Evolutionary conservation across 2,113 vertebrate species (phyloP).

Genomic region (Ictalurus furcatus): DNA sequence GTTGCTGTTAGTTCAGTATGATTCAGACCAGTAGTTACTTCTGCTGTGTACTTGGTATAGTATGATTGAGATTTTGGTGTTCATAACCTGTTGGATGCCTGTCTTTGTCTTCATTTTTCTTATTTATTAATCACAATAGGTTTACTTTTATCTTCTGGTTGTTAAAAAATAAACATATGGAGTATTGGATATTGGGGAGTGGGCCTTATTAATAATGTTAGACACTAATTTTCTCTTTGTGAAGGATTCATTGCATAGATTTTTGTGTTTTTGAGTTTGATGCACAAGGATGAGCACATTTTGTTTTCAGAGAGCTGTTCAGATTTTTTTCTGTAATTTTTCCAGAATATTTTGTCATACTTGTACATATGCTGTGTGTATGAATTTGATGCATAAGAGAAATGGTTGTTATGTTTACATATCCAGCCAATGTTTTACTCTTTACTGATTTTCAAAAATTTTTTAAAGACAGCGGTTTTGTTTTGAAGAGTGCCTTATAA

Average conservation of each 20-base stretch:
- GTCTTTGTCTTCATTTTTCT: neutral
- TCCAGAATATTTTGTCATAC: neutral
- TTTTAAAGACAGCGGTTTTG: neutral
- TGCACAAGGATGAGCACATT: neutral
- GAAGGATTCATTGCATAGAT: neutral
- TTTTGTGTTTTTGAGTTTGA: neutral
- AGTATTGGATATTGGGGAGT: neutral
- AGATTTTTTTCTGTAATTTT: neutral
- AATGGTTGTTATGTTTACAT: neutral
- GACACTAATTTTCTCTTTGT: slow-evolving; percentile 28
- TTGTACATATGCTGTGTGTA: neutral
- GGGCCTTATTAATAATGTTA: neutral
- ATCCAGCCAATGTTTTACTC: neutral
- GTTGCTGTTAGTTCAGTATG: neutral
- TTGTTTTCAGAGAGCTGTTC: neutral
- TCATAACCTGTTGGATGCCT: neutral
- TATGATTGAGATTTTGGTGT: neutral
- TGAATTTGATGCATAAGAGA: neutral
- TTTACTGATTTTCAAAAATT: neutral
- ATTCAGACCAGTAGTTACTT: neutral
- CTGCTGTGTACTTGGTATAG: neutral
- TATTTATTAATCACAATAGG: neutral
- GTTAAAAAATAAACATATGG: neutral
- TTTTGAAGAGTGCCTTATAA: neutral
- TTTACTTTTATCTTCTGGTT: neutral